phyloP scores from a whole-genome alignment of 2,888 invertebrate genomes.

The Cheilosia soror region DNA sequence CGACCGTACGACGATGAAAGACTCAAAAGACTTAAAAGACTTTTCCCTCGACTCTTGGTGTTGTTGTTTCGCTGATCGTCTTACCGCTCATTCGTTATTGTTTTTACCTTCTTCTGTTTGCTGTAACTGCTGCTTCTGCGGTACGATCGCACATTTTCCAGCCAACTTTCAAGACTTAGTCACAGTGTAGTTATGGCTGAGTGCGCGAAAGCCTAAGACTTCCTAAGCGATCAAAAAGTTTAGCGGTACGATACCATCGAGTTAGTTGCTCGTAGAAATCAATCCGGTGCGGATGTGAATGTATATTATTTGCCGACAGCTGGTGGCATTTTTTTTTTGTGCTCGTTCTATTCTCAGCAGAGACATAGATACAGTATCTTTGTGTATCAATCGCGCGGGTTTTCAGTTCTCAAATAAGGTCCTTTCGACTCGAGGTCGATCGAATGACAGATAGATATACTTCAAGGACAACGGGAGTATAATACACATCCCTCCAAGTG shows the following conservation, averaged over 20 bases:
- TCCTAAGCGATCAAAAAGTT: conserved; percentile 74
- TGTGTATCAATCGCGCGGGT: conserved; percentile 40
- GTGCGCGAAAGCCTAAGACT: conserved; percentile 74
- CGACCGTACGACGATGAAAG: conserved; percentile 18
- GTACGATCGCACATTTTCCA: conserved; percentile 44
- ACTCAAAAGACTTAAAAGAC: conserved; percentile 57
- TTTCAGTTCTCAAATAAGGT: conserved; percentile 4
- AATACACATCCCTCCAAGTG: conserved; percentile 8
- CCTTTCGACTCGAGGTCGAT: conserved; percentile 39
- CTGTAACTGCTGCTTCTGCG: conserved; percentile 10
- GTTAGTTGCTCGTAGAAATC: conserved; percentile 75
- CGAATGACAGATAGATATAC: neutral
- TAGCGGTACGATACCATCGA: conserved; percentile 74
- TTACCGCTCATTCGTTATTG: conserved; percentile 61
- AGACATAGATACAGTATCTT: conserved; percentile 32
- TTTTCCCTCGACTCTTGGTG: conserved; percentile 57
- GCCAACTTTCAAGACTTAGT: conserved; percentile 73
- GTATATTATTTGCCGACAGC: conserved; percentile 53
- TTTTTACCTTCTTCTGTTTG: conserved; percentile 53
- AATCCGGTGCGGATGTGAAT: conserved; percentile 75
- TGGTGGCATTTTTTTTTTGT: conserved; percentile 38
- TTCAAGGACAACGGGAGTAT: conserved; percentile 35
- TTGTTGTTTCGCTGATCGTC: conserved; percentile 45
- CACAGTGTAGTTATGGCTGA: conserved; percentile 71
- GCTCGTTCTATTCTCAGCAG: neutral